Percentiles rank a stretch among this genome's conserved stretches.
phyloP scores from a whole-genome alignment of 2,888 invertebrate species.

The Amblyjoppa fuscipennis region DNA sequence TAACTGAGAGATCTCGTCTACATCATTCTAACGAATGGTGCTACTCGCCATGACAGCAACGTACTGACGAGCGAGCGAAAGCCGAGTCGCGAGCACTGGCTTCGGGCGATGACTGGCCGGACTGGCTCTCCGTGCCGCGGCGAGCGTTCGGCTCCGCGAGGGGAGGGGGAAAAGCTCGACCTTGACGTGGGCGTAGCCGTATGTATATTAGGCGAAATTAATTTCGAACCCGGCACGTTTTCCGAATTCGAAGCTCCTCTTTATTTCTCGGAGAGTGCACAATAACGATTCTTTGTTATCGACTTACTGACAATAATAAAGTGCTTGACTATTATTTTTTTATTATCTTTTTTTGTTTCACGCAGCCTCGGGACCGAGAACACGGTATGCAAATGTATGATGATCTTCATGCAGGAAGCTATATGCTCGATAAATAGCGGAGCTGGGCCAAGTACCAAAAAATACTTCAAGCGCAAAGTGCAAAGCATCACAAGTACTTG shows the following conservation, averaged over 20 bases:
- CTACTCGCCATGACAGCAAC: constrained; percentile 57
- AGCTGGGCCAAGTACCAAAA: too few species aligned
- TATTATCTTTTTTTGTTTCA: background rate
- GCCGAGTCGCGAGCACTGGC: constrained; percentile 30
- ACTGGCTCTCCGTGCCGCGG: constrained; percentile 1
- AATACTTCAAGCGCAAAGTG: too few species aligned
- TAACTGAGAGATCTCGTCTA: constrained; percentile 25
- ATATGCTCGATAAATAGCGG: background rate
- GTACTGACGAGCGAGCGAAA: constrained; percentile 1
- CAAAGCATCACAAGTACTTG: too few species aligned
- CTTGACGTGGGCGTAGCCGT: constrained; percentile 2
- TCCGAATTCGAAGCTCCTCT: background rate
- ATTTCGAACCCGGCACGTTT: background rate
- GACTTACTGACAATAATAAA: background rate
- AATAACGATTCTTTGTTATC: background rate
- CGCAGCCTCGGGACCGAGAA: background rate
- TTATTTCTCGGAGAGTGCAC: background rate
- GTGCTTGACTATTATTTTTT: background rate
- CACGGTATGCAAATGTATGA: constrained; percentile 25
- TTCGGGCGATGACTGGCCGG: constrained; percentile 59
- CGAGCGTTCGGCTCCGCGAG: background rate
- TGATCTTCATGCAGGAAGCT: constrained; percentile 40
- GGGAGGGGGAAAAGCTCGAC: background rate
- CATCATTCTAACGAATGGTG: constrained; percentile 6
- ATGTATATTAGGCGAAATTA: background rate